Evolutionary conservation across 2,797 vertebrate species (phyloP), one percentile per base, ranked within the genome.

Genomic region (Petrocephalus schoutedeni): DNA sequence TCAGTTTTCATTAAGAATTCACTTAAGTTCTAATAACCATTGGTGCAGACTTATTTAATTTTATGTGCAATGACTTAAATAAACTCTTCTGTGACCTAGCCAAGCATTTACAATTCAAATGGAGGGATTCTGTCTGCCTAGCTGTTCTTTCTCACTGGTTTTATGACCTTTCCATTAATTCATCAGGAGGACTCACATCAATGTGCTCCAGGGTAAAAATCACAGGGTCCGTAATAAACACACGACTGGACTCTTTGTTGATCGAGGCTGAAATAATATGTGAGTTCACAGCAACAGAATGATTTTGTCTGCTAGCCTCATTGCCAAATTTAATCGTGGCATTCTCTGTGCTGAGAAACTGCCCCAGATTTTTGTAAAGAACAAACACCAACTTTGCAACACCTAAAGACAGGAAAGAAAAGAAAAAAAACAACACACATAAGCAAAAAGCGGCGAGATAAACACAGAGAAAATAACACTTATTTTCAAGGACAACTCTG

Each of bases 1-100:
- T 98, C 97, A 98, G 96, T 97, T 98, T 98, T 98, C 97, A 98
- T 98, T 98, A 98, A 97, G 96, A 98, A 97, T 98, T 98, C 96
- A 96, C 96, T 98, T 97, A 97, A 95, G 95, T 96, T 96, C 96
- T 96, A 97, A 98, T 94, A 97, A 96, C 95, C 94, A 96, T 94
- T 94, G 95, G 95, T 95, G 95, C 94, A 96, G 95, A 96, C 95
- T 97, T 95, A 97, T 97, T 98, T 98, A 97, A 97, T 98, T 97
- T 98, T 97, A 97, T 96, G 96, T 97, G 98, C 96, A 93, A 58
- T 97, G 96, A 96, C 96, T 98, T 97, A 97, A 98, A 97, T 97
- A 95, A 97, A 97, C 96, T 96, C 94, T 91, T 87, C 91, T 95
- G 94, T 97, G 97, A 98, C 97, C 96, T 93, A 95, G 92, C 51